Evolutionary conservation across 2,113 vertebrate genomes (phyloP).

Genomic region (Butastur rufipennis): DNA sequence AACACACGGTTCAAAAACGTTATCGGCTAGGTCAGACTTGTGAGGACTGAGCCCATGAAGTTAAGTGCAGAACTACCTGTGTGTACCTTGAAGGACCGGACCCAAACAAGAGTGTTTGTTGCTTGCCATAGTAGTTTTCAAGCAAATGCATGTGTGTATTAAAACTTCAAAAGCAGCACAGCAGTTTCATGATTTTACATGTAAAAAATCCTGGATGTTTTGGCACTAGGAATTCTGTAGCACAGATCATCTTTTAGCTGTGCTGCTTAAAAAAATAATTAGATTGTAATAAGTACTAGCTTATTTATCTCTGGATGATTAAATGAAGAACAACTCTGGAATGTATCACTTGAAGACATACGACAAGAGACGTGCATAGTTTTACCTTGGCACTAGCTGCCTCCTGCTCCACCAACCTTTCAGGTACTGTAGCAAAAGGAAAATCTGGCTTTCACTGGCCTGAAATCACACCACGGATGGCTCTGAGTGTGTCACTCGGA

Average conservation of each 20-base stretch:
- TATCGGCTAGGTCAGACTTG: neutral
- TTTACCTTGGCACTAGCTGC: neutral
- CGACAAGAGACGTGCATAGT: neutral
- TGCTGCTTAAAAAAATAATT: constrained; percentile 27
- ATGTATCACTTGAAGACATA: constrained; percentile 33
- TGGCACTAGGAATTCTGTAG: constrained; percentile 28
- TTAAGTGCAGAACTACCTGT: neutral
- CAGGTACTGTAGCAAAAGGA: neutral
- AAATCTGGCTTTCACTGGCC: neutral
- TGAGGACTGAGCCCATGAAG: neutral
- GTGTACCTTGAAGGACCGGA: neutral
- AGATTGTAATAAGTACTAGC: neutral
- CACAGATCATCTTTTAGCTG: neutral
- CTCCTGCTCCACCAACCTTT: neutral
- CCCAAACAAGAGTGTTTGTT: neutral
- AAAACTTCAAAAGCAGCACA: constrained; percentile 48
- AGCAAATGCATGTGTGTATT: neutral
- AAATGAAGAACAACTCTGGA: constrained; percentile 9
- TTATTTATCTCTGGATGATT: constrained; percentile 41
- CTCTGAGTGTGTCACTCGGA: neutral
- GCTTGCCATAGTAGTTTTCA: neutral
- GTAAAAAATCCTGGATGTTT: neutral
- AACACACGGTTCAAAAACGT: neutral
- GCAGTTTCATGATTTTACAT: constrained; percentile 44
- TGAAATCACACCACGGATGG: neutral